A percentile compares a stretch with the other conserved stretches of the same genome.
Conservation (phyloP, 2,888 invertebrate genomes). For the Vanessa cardui region DNA sequence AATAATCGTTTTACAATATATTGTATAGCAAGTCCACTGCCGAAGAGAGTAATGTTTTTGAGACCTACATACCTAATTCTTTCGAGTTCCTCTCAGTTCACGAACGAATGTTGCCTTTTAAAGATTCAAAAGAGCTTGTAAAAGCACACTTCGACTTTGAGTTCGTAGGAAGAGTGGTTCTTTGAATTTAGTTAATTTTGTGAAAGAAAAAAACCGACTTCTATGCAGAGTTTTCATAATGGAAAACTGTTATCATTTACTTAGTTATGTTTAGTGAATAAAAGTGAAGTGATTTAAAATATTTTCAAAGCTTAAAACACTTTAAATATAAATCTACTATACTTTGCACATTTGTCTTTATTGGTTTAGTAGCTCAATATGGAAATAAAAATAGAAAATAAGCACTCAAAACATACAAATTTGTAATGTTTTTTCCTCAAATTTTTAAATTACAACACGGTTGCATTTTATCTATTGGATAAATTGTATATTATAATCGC, state of each 20-base stretch:
- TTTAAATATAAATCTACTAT: too few relatives aligned
- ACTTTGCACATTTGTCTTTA: too few relatives aligned
- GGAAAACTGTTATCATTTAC: not conserved
- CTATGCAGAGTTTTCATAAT: not conserved
- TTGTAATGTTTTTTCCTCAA: too few relatives aligned
- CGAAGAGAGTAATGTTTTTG: not conserved
- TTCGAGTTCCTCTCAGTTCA: conserved; percentile 4
- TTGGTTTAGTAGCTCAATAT: too few relatives aligned
- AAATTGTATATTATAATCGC: too few relatives aligned
- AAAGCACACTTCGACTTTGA: conserved; percentile 28
- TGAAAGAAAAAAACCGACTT: conserved; percentile 1
- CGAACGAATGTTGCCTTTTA: conserved; percentile 19
- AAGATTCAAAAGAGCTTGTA: conserved; percentile 31
- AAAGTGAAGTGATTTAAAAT: not conserved
- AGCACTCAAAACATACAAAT: too few relatives aligned
- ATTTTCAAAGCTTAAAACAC: not conserved
- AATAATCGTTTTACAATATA: not conserved
- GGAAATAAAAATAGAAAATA: too few relatives aligned
- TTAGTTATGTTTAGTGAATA: not conserved
- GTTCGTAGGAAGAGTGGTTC: conserved; percentile 10
- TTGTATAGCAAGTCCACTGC: not conserved
- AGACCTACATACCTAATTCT: conserved; percentile 3
- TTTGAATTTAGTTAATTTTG: conserved; percentile 22
- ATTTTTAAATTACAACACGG: too few relatives aligned
- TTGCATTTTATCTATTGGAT: too few relatives aligned